These are phyloP conservation scores for Megaustenia siamemsis DNA, from an alignment of 2,888 invertebrate genomes.

Conservation along the genomic window DNA sequence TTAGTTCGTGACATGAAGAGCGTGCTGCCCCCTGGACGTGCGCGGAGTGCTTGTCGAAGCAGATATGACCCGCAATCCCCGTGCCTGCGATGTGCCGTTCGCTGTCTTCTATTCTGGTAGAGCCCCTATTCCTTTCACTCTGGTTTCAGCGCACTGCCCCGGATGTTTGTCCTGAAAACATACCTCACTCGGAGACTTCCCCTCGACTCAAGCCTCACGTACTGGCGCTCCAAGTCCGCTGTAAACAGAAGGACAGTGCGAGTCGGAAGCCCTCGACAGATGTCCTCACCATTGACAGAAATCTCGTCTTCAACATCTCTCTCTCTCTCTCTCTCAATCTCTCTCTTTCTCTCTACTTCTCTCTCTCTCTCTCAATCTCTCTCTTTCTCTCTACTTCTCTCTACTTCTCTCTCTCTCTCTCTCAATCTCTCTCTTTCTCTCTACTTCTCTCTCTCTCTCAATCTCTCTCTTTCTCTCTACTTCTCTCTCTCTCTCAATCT, in stretches of 20 bases:
- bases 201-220: not conserved
- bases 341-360: too few relatives aligned
- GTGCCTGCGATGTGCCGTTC: not conserved
- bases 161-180: not conserved
- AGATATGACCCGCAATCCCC: not conserved
- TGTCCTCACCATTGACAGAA: not conserved
- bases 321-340: not conserved
- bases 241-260: not conserved
- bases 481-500: too few relatives aligned
- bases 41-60: not conserved
- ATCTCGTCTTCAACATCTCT: not conserved
- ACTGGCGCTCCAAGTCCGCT: not conserved
- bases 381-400: too few relatives aligned
- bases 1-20: not conserved
- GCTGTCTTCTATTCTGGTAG: not conserved
- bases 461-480: too few relatives aligned
- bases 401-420: too few relatives aligned
- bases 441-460: too few relatives aligned
- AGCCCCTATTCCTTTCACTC: not conserved
- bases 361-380: too few relatives aligned
- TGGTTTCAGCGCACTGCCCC: not conserved
- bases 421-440: too few relatives aligned
- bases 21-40: not conserved
- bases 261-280: not conserved
- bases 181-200: not conserved